Percentiles rank a stretch among this genome's conserved stretches.
These are phyloP conservation scores for Rhinolophus ferrumequinum DNA, from an alignment of 2,113 vertebrate genomes.

Conservation along the genomic window DNA sequence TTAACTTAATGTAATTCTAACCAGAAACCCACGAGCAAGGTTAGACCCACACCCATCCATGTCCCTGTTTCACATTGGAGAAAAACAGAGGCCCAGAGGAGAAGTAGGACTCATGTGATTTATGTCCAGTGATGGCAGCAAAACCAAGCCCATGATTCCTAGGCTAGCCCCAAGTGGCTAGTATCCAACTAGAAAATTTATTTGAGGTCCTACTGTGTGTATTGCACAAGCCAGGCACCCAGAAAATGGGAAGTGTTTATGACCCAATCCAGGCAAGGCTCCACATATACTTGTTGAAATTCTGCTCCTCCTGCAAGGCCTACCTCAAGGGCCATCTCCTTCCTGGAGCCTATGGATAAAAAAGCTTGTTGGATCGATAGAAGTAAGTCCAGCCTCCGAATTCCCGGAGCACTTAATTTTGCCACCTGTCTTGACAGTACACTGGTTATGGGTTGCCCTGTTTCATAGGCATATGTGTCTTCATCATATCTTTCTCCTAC, in stretches of 20 bases:
- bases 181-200: neutral
- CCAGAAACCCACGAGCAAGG: neutral
- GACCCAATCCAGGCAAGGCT: neutral
- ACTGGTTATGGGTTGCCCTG: neutral
- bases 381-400: neutral
- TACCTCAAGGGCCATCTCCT: neutral
- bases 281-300: neutral
- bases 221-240: neutral
- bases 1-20: constrained; percentile 28
- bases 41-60: neutral
- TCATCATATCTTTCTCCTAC: neutral
- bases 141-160: neutral
- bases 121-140: neutral
- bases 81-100: neutral
- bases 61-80: neutral
- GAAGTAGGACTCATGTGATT: neutral
- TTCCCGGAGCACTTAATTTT: neutral
- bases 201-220: neutral
- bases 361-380: too few species aligned
- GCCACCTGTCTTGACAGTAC: neutral
- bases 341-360: neutral
- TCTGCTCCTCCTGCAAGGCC: neutral
- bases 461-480: neutral
- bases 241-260: neutral
- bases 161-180: neutral